Evolutionary conservation across 2,797 vertebrate genomes (phyloP), one percentile per base, ranked within the genome.

Genomic region (Chlorospingus semifuscus): DNA sequence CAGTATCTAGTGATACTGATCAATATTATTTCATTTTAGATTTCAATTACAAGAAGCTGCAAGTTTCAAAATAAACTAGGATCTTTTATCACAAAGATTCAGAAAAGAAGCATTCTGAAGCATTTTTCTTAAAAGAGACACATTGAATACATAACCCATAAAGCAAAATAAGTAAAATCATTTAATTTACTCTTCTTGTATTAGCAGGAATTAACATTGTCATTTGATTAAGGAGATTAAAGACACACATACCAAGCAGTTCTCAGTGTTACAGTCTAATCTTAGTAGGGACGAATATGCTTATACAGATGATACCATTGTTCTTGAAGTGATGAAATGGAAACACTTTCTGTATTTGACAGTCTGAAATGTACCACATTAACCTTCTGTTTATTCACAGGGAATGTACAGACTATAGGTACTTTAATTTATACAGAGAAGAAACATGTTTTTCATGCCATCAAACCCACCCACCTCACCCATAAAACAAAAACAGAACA

Each of bases 191-290:
- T 89, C 77, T 69, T 91, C 75, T 59, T 1, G 0, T 42, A 87
- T 74, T 87, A 95, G 53, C 44, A 87, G 53, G 72, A 87, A 91
- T 94, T 92, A 75, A 75, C 85, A 39, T 10, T 77, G 41, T 56
- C 71, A 70, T 56, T 87, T 75, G 57, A 89, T 87, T 91, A 94
- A 92, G 83, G 72, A 90, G 89, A 85, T 78, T 89, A 91, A 72
- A 91, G 64, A 92, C 60, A 89, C 53, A 87, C 57, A 50, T 74
- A 80, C 26, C 44, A 66, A 87, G 89, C 34, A 94, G 59, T 65
- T 87, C 75, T 83, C 63, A 80, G 34, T 26, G 46, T 52, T 89
- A 56, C 1, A 87, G 64, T n/a, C 44, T 77, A 68, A 89, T 75
- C 84, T 89, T 59, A 83, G 89, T 18, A 26, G 49, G 37, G 70